phyloP scores from a whole-genome alignment of 2,113 vertebrate species.

The Ictalurus punctatus region DNA sequence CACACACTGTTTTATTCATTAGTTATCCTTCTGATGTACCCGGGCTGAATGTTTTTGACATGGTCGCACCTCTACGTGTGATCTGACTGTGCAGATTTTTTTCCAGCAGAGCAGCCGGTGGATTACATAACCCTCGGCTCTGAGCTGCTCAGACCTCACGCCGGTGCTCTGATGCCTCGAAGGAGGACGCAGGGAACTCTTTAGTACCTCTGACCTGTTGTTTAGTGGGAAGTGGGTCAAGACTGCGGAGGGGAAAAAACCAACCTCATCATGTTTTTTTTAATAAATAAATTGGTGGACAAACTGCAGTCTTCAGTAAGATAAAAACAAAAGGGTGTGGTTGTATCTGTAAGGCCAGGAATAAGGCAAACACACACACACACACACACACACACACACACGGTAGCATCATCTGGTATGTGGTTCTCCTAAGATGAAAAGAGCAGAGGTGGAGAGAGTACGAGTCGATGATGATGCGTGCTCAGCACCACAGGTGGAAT shows the following conservation, averaged over 20 bases:
- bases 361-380: not conserved
- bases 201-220: not conserved
- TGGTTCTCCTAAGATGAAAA: not conserved
- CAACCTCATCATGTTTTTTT: not conserved
- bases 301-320: not conserved
- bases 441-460: not conserved
- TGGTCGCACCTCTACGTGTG: not conserved
- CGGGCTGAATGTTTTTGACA: not conserved
- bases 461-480: not conserved
- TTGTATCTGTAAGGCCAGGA: not conserved
- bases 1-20: not conserved
- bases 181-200: not conserved
- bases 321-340: not conserved
- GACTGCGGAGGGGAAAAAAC: not conserved
- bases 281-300: not conserved
- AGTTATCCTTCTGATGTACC: not conserved
- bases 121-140: slow-evolving; percentile 49
- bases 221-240: not conserved
- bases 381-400: slow-evolving; percentile 14
- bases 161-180: not conserved
- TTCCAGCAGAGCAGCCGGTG: slow-evolving; percentile 49
- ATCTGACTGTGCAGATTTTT: slow-evolving; percentile 30
- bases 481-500: not conserved
- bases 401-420: not conserved
- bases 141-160: slow-evolving; percentile 1